Evolutionary conservation across 2,888 invertebrate species (phyloP).

Genomic region (Dysmachus trigonus): DNA sequence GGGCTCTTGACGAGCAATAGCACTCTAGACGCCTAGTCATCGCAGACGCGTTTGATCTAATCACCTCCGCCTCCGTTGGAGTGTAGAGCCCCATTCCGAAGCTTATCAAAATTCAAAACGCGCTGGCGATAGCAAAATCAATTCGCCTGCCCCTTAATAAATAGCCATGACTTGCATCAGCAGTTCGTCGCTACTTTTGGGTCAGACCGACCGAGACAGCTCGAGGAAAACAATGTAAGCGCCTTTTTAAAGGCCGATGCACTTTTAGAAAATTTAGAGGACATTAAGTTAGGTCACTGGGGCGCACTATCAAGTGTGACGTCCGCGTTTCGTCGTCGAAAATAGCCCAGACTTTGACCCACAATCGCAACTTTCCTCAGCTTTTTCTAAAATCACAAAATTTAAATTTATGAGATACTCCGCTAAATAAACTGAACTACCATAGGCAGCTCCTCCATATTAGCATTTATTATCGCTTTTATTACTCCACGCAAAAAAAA

Average conservation of each 20-base stretch:
- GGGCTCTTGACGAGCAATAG: neutral
- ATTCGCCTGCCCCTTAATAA: neutral
- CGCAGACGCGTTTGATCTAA: neutral
- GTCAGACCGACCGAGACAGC: neutral
- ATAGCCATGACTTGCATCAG: neutral
- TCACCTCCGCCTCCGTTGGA: neutral
- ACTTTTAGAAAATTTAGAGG: neutral
- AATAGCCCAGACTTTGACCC: constrained; percentile 28
- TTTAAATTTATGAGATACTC: neutral
- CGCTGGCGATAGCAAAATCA: neutral
- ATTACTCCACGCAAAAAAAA: too few species aligned
- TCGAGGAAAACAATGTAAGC: neutral
- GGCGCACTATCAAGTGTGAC: neutral
- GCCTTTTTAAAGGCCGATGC: neutral
- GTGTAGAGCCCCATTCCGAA: neutral
- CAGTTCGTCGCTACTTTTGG: neutral
- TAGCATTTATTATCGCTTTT: neutral
- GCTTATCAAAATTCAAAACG: neutral
- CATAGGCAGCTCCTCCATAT: neutral
- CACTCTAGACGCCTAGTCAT: neutral
- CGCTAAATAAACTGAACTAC: neutral
- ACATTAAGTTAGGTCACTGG: neutral
- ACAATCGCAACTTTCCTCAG: neutral
- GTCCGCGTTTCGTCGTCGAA: neutral
- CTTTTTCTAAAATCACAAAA: neutral